Conservation (phyloP, 2,797 vertebrate genomes). For the Aldrovandia affinis region DNA sequence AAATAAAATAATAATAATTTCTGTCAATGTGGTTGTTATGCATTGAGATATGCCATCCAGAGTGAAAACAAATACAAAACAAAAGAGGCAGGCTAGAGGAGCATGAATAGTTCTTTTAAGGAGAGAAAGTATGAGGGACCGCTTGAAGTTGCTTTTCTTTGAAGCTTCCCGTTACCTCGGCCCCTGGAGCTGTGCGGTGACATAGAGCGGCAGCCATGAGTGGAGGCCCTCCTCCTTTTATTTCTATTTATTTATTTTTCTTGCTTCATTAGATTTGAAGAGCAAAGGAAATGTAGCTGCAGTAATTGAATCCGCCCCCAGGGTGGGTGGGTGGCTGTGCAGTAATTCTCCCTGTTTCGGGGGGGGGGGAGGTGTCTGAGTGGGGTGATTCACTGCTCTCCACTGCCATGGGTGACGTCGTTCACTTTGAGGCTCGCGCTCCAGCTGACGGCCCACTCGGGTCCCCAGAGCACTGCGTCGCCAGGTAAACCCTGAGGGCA, state of each 20-base stretch:
- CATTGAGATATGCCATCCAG: background rate
- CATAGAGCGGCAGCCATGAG: background rate
- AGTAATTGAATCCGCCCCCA: slow-evolving; percentile 22
- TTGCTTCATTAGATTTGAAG: background rate
- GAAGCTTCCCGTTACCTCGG: background rate
- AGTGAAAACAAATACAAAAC: background rate
- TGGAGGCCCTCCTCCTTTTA: background rate
- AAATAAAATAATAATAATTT: no score
- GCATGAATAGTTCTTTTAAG: background rate
- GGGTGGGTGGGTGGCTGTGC: slow-evolving; percentile 10
- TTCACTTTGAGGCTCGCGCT: background rate
- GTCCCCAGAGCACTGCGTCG: no score
- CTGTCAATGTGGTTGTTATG: no score
- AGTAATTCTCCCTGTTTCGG: background rate
- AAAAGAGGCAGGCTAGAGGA: background rate
- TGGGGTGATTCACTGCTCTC: background rate
- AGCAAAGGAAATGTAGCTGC: slow-evolving; percentile 7
- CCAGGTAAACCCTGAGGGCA: no score
- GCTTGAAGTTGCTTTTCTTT: background rate
- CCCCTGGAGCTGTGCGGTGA: background rate
- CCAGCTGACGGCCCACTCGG: background rate
- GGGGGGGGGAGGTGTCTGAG: background rate
- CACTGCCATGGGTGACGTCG: background rate
- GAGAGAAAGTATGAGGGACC: background rate
- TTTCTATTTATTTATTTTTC: slow-evolving; percentile 22